Conservation (phyloP, 1,140 invertebrate species). For the Ips typographus region DNA sequence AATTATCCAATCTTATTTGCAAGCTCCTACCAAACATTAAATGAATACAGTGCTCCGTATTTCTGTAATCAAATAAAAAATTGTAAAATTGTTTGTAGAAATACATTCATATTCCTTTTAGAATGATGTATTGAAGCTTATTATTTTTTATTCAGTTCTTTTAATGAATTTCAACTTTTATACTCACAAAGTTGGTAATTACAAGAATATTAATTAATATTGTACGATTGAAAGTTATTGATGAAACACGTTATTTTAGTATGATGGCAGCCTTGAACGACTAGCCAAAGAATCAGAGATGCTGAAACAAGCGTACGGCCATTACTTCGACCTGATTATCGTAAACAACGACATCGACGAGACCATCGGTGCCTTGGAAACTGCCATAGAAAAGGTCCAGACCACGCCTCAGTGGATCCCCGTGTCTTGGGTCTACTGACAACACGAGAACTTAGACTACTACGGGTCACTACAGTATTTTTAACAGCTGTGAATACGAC, state of each 20-base stretch:
- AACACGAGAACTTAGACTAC: constrained; percentile 51
- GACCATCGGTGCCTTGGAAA: constrained; percentile 89
- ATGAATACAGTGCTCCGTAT: no score
- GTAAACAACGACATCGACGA: constrained; percentile 99
- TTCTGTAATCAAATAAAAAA: no score
- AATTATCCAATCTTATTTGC: no score
- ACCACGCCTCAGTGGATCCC: constrained; percentile 94
- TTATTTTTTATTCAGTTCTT: no score
- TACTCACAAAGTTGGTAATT: no score
- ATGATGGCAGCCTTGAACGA: constrained; percentile 93
- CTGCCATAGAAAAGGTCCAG: constrained; percentile 86
- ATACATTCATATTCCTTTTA: no score
- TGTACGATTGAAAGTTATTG: constrained; percentile 9
- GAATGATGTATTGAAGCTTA: no score
- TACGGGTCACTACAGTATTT: constrained; percentile 50
- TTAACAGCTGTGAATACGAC: constrained; percentile 32
- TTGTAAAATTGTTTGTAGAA: no score
- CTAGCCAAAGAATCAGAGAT: constrained; percentile 95
- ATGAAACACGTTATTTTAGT: constrained; percentile 62
- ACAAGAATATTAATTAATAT: no score
- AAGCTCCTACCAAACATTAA: no score
- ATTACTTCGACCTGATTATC: constrained; percentile 97
- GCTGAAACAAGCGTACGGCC: constrained; percentile 92
- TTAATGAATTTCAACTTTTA: no score
- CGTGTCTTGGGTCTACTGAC: constrained; percentile 94